These are phyloP conservation scores for Ormyrus pomaceus DNA, from an alignment of 2,888 invertebrate genomes.

Conservation along the genomic window DNA sequence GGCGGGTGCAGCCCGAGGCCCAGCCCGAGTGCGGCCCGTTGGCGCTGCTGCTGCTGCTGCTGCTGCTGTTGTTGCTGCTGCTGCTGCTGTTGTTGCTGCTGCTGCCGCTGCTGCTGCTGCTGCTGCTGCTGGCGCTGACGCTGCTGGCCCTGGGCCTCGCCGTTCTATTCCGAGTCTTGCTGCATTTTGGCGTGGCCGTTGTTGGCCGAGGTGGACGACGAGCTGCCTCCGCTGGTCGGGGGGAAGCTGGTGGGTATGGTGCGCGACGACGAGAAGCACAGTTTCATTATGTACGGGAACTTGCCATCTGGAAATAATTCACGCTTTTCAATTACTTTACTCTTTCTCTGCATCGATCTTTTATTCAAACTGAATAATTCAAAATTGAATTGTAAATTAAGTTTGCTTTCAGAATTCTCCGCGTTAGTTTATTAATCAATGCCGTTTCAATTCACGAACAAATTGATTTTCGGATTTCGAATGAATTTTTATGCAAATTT, in stretches of 20 bases:
- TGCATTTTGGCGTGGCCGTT: slow-evolving; percentile 75
- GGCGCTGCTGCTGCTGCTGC: slow-evolving; percentile 59
- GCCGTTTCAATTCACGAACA: too few species aligned
- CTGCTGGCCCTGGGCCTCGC: slow-evolving; percentile 74
- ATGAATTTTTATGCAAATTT: too few species aligned
- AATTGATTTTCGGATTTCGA: too few species aligned
- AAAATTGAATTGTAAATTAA: too few species aligned
- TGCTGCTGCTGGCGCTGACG: slow-evolving; percentile 67
- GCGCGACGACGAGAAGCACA: slow-evolving; percentile 95
- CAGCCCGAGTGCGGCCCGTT: slow-evolving; percentile 68
- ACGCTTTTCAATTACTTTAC: too few species aligned
- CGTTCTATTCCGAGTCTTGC: slow-evolving; percentile 75
- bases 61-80: slow-evolving; percentile 62
- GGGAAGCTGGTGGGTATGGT: slow-evolving; percentile 77
- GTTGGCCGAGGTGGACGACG: slow-evolving; percentile 70
- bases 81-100: slow-evolving; percentile 63
- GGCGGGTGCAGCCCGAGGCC: too few species aligned
- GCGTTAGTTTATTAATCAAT: too few species aligned
- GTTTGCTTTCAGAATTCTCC: too few species aligned
- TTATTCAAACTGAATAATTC: too few species aligned
- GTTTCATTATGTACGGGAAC: slow-evolving; percentile 98
- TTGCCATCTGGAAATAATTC: slow-evolving; percentile 84
- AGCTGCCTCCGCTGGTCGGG: slow-evolving; percentile 66
- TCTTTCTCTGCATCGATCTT: too few species aligned
- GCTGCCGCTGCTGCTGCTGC: slow-evolving; percentile 49